These are phyloP conservation scores for Butastur rufipennis DNA, from an alignment of 2,113 vertebrate genomes.

Conservation along the genomic window DNA sequence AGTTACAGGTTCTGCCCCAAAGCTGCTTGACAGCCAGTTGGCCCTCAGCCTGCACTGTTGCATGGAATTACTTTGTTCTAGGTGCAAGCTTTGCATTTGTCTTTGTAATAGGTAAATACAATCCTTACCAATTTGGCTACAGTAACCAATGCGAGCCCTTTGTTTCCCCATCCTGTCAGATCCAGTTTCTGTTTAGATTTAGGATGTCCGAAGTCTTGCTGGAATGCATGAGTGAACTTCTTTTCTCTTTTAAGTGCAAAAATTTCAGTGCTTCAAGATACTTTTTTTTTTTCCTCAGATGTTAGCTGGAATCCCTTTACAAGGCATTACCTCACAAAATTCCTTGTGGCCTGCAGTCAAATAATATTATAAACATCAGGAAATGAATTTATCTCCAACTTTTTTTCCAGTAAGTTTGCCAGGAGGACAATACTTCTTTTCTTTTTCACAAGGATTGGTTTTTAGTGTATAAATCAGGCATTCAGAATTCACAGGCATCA, in stretches of 20 bases:
- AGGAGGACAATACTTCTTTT: fast-evolving
- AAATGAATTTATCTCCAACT: neutral
- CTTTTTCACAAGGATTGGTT: neutral
- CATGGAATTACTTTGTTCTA: neutral
- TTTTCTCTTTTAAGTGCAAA: neutral
- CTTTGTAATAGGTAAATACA: neutral
- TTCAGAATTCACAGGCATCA: neutral
- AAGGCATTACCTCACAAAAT: neutral
- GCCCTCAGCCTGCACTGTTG: neutral
- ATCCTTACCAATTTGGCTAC: neutral
- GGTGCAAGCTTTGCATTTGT: neutral
- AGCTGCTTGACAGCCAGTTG: neutral
- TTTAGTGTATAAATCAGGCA: neutral
- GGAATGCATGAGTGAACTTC: neutral
- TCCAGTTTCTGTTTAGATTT: neutral
- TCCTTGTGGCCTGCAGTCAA: neutral
- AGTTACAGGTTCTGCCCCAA: neutral
- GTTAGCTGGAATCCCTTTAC: neutral
- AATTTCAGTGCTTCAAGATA: neutral
- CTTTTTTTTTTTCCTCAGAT: neutral
- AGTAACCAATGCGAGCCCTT: neutral
- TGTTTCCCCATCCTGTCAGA: neutral
- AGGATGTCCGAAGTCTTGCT: neutral
- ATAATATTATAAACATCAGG: slow-evolving; percentile 3
- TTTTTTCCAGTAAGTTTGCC: neutral